Evolutionary conservation across 30 jellyfish, hydroid and myxozoan genomes (phyloP).

Genomic region (Pseudorhiza aurosa): DNA sequence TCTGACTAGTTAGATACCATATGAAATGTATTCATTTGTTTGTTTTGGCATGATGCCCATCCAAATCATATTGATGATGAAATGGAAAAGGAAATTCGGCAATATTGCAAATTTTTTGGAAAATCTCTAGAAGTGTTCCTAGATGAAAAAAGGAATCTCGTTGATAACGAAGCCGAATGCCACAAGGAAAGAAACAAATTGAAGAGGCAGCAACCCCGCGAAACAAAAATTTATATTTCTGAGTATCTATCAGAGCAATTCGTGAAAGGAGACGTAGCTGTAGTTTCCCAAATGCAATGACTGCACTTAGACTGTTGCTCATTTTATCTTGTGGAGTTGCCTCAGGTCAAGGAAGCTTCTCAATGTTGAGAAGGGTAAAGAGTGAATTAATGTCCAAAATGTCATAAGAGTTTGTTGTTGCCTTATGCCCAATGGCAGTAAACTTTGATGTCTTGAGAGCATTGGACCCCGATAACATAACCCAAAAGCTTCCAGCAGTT

Average conservation of each 20-base stretch:
- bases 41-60: constrained; percentile 41
- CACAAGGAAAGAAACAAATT: constrained; percentile 6
- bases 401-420: constrained; percentile 48
- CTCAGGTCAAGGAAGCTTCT: constrained; percentile 52
- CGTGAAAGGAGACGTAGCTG: constrained; percentile 13
- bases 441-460: too few species aligned
- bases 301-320: constrained; percentile 31
- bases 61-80: background rate
- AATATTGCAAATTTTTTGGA: background rate
- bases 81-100: background rate
- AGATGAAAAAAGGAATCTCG: too few species aligned
- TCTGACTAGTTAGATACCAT: constrained; percentile 26
- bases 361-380: constrained; percentile 45
- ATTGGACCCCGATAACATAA: too few species aligned
- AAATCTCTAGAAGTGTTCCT: too few species aligned
- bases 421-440: too few species aligned
- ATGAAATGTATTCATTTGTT: constrained; percentile 33
- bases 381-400: constrained; percentile 27
- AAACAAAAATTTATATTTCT: background rate
- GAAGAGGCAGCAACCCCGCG: constrained; percentile 15
- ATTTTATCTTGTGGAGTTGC: constrained; percentile 55
- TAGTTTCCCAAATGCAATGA: constrained; percentile 29
- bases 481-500: too few species aligned
- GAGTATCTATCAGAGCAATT: background rate
- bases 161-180: constrained; percentile 6